Conservation (phyloP, 2,797 vertebrate species). For the Cirrhinus molitorella region DNA sequence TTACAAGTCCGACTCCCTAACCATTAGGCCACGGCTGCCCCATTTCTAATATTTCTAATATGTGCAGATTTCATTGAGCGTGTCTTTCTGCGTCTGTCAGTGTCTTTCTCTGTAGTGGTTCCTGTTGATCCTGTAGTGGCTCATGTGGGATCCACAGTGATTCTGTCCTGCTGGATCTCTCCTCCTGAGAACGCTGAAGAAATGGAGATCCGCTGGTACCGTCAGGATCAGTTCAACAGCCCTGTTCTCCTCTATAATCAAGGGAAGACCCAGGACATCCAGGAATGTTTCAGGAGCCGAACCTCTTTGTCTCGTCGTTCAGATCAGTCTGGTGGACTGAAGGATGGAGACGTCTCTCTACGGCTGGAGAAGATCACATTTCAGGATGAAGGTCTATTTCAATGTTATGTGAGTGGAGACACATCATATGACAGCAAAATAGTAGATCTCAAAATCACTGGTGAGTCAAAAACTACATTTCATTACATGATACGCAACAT, state of each 20-base stretch:
- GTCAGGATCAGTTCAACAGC: background rate
- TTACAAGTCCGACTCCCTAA: too few relatives aligned
- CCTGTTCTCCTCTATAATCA: slow-evolving; percentile 52
- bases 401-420: slow-evolving; percentile 68
- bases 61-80: too few relatives aligned
- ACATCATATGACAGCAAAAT: background rate
- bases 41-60: too few relatives aligned
- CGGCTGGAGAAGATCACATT: slow-evolving; percentile 56
- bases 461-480: slow-evolving; percentile 61
- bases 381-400: slow-evolving; percentile 64
- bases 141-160: background rate
- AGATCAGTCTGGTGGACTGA: slow-evolving; percentile 34
- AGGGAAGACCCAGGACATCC: background rate
- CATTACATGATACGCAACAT: too few relatives aligned
- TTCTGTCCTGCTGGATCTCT: slow-evolving; percentile 72
- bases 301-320: slow-evolving; percentile 62
- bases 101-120: slow-evolving; percentile 36
- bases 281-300: slow-evolving; percentile 51
- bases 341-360: slow-evolving; percentile 69
- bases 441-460: slow-evolving; percentile 57
- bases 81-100: too few relatives aligned
- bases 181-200: slow-evolving; percentile 19
- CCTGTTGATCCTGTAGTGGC: background rate
- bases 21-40: too few relatives aligned
- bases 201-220: slow-evolving; percentile 73